Evolutionary conservation across 2,113 vertebrate species (phyloP).

Genomic region (Spizaetus ornatus): DNA sequence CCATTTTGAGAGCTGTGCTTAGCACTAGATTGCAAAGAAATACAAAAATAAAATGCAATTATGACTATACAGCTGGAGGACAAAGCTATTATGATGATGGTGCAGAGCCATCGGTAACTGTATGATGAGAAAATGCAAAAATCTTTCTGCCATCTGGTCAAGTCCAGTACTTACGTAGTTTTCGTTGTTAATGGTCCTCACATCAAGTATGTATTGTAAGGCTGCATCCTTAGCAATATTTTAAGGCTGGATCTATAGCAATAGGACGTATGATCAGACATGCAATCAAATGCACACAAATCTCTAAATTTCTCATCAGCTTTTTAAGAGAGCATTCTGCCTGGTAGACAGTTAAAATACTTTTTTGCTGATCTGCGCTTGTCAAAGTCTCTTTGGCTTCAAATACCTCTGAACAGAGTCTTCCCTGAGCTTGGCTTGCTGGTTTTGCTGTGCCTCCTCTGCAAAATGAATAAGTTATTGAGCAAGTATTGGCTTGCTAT

Average conservation of each 20-base stretch:
- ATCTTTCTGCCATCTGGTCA: conserved; percentile 31
- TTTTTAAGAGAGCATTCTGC: neutral
- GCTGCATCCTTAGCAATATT: conserved; percentile 4
- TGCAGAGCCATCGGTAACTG: conserved; percentile 2
- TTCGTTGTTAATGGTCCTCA: neutral
- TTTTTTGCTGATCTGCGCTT: neutral
- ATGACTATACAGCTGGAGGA: conserved; percentile 30
- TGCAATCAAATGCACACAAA: neutral
- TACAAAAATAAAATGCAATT: conserved; percentile 48
- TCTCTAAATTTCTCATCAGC: neutral
- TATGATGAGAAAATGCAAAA: conserved; percentile 34
- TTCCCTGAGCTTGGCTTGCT: neutral
- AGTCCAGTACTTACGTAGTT: neutral
- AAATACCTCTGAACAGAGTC: neutral
- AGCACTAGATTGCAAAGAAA: neutral
- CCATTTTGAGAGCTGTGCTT: neutral
- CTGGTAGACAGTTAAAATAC: neutral
- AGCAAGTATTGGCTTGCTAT: neutral
- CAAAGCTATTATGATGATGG: conserved; percentile 47
- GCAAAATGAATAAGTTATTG: neutral
- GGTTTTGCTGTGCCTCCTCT: neutral
- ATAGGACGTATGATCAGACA: neutral
- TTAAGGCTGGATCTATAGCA: neutral
- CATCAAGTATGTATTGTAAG: neutral
- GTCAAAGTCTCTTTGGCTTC: neutral